These are phyloP conservation scores for Willisornis vidua DNA, from an alignment of 2,113 vertebrate genomes.

Conservation along the genomic window DNA sequence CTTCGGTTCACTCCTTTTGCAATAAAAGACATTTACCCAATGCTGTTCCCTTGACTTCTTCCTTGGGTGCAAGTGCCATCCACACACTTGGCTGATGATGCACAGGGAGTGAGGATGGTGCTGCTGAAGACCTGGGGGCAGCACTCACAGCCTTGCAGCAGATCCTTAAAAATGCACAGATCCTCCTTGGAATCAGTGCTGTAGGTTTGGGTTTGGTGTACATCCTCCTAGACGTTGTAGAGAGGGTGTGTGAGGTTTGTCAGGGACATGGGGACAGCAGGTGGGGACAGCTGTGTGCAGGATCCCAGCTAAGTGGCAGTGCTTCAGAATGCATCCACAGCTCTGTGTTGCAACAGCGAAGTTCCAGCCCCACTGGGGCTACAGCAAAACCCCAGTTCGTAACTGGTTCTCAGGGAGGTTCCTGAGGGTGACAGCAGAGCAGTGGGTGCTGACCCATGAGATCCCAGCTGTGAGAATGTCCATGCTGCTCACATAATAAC, in stretches of 20 bases:
- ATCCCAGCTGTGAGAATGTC: accelerated
- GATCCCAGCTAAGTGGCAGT: neutral
- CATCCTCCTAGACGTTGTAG: neutral
- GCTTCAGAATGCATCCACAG: neutral
- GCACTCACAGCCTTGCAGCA: neutral
- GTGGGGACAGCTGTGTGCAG: neutral
- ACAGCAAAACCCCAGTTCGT: accelerated
- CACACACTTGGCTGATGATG: neutral
- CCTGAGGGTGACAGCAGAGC: neutral
- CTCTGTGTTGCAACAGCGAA: neutral
- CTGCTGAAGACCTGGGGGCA: neutral
- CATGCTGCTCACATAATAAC: neutral
- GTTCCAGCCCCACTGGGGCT: neutral
- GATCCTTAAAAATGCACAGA: neutral
- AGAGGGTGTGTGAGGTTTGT: accelerated
- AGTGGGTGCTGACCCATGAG: neutral
- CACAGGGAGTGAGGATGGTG: accelerated
- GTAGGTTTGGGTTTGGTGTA: neutral
- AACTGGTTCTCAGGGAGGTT: neutral
- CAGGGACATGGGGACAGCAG: accelerated
- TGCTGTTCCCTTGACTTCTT: neutral
- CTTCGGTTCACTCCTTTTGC: neutral
- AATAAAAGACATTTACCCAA: neutral
- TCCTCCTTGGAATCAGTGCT: neutral
- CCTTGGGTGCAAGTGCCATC: accelerated